Percentiles rank a stretch among this genome's conserved stretches.
phyloP scores from a whole-genome alignment of 2,797 vertebrate genomes.

The Lerista edwardsae region DNA sequence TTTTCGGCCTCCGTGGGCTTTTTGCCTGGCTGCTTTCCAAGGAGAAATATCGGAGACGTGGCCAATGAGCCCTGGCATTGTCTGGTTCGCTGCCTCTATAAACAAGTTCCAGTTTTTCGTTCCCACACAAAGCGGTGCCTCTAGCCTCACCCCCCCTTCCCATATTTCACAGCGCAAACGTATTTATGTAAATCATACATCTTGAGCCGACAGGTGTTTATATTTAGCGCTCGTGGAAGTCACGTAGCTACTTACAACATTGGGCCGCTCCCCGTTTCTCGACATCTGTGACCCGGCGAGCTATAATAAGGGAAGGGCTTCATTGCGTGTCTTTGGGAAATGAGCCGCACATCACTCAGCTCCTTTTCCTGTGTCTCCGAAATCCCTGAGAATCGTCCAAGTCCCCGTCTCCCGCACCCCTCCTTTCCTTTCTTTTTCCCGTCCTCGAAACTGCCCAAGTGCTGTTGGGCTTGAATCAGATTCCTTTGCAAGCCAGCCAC shows the following conservation, averaged over 20 bases:
- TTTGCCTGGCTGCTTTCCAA: constrained; percentile 14
- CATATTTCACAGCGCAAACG: not conserved
- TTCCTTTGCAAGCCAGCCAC: constrained; percentile 29
- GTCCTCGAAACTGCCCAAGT: not conserved
- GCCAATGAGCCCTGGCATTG: not conserved
- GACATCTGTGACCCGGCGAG: not conserved
- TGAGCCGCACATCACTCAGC: not conserved
- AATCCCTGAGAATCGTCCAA: not conserved
- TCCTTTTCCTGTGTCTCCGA: constrained; percentile 14
- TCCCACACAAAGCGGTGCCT: not conserved
- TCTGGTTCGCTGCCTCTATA: constrained; percentile 6
- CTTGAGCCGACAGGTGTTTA: constrained; percentile 10
- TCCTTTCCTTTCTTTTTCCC: constrained; percentile 29
- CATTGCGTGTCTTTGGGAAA: not conserved
- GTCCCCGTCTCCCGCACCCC: not conserved
- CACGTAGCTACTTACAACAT: not conserved
- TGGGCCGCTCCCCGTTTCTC: not conserved
- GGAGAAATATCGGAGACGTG: not conserved
- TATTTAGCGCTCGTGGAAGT: constrained; percentile 12
- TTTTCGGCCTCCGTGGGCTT: not conserved
- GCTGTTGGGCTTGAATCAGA: constrained; percentile 11
- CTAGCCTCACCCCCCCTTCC: not conserved
- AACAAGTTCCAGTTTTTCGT: not conserved
- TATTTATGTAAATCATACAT: not conserved
- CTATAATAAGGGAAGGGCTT: rapidly evolving